Conservation (phyloP, 1,140 invertebrate genomes). For the Eupeodes corollae region DNA sequence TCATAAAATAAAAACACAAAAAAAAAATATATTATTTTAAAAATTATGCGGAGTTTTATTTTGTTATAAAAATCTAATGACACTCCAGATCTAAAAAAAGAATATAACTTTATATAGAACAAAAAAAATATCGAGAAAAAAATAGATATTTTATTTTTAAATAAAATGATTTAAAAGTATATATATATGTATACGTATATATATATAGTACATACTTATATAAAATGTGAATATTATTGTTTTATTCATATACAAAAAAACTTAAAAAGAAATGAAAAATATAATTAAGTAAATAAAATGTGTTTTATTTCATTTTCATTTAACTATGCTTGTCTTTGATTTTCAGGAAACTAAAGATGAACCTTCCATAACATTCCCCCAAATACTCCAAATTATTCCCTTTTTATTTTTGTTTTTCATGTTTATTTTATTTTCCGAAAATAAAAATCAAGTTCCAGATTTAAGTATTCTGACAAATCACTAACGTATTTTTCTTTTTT, state of each 20-base stretch:
- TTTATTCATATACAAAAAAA: not conserved
- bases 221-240: not conserved
- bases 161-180: constrained; percentile 4
- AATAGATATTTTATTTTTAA: not conserved
- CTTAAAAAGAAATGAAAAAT: not conserved
- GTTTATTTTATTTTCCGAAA: no score
- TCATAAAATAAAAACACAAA: constrained; percentile 5
- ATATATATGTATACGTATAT: not conserved
- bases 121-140: not conserved
- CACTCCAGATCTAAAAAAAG: constrained; percentile 1
- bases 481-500: no score
- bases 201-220: not conserved
- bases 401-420: no score
- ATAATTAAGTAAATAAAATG: not conserved
- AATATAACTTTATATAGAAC: constrained; percentile 11
- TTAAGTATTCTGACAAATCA: no score
- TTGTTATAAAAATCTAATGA: constrained; percentile 4
- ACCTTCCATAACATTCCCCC: no score
- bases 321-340: no score
- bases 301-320: not conserved
- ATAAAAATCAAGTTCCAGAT: no score
- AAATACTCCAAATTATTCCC: no score
- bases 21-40: constrained; percentile 10
- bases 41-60: constrained; percentile 1
- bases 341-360: no score